phyloP scores from a whole-genome alignment of 2,888 invertebrate genomes.

The Coelogynopora nodosa region DNA sequence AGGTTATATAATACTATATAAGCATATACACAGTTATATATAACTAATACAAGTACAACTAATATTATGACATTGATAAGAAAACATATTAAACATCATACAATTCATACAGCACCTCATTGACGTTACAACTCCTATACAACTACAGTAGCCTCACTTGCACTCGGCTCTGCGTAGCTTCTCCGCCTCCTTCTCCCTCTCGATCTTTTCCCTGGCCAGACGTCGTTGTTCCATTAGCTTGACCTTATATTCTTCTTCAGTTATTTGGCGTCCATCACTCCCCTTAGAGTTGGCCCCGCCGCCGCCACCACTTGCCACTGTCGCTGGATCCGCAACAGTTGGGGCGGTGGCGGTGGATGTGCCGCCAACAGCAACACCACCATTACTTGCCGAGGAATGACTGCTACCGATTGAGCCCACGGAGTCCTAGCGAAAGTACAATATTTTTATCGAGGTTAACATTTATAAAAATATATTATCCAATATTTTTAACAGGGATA shows the following conservation, averaged over 20 bases:
- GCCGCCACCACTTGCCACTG: background rate
- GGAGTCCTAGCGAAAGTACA: background rate
- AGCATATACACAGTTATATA: no score
- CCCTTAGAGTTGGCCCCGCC: background rate
- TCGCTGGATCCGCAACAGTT: background rate
- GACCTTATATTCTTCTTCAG: constrained; percentile 6
- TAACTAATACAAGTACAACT: no score
- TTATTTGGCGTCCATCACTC: background rate
- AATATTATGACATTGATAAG: no score
- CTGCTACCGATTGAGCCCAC: background rate
- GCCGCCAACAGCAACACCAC: background rate
- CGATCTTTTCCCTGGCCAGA: constrained; percentile 9
- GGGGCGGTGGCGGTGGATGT: background rate
- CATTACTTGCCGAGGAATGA: background rate
- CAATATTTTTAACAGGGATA: no score
- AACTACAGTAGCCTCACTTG: background rate
- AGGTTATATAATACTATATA: no score
- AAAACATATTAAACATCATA: no score
- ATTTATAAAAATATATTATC: no score
- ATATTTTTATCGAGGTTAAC: no score
- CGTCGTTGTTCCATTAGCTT: background rate
- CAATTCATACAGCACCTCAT: no score
- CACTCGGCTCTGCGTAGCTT: background rate
- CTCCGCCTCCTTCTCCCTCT: constrained; percentile 3
- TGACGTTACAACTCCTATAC: no score